phyloP scores from a whole-genome alignment of 2,888 invertebrate genomes.

The Chrysolina oricalcia region DNA sequence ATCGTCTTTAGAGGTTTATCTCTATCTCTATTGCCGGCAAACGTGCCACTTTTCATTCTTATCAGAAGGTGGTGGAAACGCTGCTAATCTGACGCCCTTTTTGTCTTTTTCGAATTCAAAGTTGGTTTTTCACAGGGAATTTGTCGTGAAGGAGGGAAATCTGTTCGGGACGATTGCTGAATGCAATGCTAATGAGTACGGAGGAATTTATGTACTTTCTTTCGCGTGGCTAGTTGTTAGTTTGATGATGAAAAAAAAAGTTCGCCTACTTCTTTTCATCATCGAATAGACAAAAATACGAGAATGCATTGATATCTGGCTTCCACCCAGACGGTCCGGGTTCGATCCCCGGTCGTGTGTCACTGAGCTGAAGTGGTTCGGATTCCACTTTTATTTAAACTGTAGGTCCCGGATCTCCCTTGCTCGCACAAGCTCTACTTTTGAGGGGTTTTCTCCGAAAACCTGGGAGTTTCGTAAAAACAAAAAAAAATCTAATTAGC shows the following conservation, averaged over 20 bases:
- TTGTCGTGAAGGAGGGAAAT: background rate
- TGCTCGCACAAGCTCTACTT: too few relatives aligned
- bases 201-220: background rate
- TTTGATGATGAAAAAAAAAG: background rate
- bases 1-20: slow-evolving; percentile 60
- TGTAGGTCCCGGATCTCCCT: too few relatives aligned
- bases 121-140: background rate
- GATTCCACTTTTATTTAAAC: too few relatives aligned
- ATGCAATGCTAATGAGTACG: slow-evolving; percentile 8
- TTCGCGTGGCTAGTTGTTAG: background rate
- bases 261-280: too few relatives aligned
- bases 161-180: slow-evolving; percentile 17
- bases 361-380: too few relatives aligned
- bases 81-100: slow-evolving; percentile 21
- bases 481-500: too few relatives aligned
- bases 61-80: slow-evolving; percentile 43
- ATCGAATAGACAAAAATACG: too few relatives aligned
- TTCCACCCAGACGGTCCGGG: too few relatives aligned
- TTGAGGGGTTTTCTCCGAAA: too few relatives aligned
- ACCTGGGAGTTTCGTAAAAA: too few relatives aligned
- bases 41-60: slow-evolving; percentile 57
- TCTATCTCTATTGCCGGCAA: slow-evolving; percentile 54
- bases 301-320: too few relatives aligned
- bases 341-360: too few relatives aligned
- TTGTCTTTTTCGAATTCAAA: slow-evolving; percentile 23